Conservation (phyloP, 2,797 vertebrate species). For the Hydrophis major region DNA sequence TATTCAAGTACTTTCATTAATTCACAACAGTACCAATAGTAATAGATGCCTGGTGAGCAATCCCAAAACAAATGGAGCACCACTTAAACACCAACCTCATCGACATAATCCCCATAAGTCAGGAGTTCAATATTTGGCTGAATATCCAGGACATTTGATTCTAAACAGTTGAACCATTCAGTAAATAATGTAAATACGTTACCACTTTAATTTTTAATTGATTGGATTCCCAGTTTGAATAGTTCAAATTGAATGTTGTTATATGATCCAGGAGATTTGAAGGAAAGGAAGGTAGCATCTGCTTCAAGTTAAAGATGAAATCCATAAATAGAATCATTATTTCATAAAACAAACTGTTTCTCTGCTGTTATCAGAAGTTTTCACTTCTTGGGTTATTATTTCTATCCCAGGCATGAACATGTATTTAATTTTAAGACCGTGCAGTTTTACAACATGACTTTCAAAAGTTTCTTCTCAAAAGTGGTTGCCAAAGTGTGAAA, state of each 20-base stretch:
- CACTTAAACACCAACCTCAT: background rate
- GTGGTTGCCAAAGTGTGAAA: background rate
- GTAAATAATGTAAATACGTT: slow-evolving; percentile 18
- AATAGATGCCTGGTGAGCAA: background rate
- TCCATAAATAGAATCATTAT: background rate
- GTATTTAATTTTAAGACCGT: background rate
- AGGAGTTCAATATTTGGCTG: background rate
- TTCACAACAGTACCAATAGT: background rate
- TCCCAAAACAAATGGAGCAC: background rate
- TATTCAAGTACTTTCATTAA: too few relatives aligned
- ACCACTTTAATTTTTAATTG: slow-evolving; percentile 39
- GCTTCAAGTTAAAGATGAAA: background rate
- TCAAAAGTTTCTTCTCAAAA: background rate
- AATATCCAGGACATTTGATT: slow-evolving; percentile 6
- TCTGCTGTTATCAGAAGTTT: background rate
- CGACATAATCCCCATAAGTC: background rate
- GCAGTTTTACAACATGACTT: background rate
- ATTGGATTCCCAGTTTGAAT: slow-evolving; percentile 44
- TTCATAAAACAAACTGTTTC: background rate
- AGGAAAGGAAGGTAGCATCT: background rate
- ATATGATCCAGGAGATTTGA: background rate
- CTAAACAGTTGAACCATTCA: slow-evolving; percentile 45
- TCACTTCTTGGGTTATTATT: background rate
- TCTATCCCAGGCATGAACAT: background rate
- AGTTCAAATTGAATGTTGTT: slow-evolving; percentile 25